These are phyloP conservation scores for Acanthosepion lycidas DNA, from an alignment of 2,888 invertebrate species.

Conservation along the genomic window DNA sequence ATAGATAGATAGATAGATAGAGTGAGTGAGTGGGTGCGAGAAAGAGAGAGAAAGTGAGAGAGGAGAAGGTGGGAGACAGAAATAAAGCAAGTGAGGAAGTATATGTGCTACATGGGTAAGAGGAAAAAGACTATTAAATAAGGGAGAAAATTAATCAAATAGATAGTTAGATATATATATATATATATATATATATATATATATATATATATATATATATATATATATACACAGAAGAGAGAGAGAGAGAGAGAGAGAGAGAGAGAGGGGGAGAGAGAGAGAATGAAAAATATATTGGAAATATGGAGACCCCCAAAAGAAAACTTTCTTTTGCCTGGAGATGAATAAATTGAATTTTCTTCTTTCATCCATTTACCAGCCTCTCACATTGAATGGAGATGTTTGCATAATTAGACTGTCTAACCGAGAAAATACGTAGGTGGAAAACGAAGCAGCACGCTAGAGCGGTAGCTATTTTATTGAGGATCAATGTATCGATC, in stretches of 20 bases:
- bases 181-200: no score
- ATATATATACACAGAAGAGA: no score
- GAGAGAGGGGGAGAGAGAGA: background rate
- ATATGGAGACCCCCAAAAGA: background rate
- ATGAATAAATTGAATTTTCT: background rate
- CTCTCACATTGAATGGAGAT: background rate
- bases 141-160: no score
- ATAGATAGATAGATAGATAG: background rate
- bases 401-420: background rate
- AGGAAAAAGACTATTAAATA: no score
- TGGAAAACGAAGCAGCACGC: background rate
- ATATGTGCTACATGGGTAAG: no score
- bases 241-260: no score
- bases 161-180: no score
- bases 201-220: no score
- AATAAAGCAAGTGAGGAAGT: no score
- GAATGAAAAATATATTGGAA: background rate
- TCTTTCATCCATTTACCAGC: background rate
- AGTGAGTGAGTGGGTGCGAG: background rate
- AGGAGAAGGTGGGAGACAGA: no score
- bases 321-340: background rate
- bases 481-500: background rate
- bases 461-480: background rate
- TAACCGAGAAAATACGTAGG: background rate
- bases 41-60: no score